Conservation (phyloP, 2,797 vertebrate genomes). For the Psittacula echo region DNA sequence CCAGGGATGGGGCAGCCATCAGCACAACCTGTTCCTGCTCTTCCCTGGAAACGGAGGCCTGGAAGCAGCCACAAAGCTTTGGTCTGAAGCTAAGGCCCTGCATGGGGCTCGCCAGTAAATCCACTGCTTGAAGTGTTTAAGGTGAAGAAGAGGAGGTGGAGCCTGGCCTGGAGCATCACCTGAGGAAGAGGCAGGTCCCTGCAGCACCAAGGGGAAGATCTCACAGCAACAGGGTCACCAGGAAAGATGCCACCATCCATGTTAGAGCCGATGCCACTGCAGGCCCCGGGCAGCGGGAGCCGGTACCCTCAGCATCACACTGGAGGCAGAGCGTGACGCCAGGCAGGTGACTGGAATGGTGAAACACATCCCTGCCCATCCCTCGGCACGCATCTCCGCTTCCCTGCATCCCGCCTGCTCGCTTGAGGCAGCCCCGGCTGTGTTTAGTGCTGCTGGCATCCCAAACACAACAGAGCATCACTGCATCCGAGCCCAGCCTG, state of each 20-base stretch:
- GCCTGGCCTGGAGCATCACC: not conserved
- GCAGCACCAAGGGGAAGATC: not conserved
- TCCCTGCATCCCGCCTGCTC: not conserved
- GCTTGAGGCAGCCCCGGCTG: not conserved
- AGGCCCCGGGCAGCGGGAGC: rapidly evolving
- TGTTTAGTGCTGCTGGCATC: not conserved
- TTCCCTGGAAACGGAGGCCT: not conserved
- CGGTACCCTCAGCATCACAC: not conserved
- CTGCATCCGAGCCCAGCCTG: rapidly evolving
- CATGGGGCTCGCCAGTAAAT: not conserved
- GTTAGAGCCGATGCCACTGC: rapidly evolving
- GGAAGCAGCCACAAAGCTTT: not conserved
- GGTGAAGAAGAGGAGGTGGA: not conserved
- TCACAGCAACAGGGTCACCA: not conserved
- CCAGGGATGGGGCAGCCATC: too few relatives aligned
- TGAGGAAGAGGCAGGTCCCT: not conserved
- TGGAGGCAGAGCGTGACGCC: not conserved
- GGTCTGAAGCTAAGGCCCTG: not conserved
- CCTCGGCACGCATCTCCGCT: rapidly evolving
- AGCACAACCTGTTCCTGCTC: not conserved
- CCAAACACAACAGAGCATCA: not conserved
- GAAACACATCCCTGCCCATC: not conserved
- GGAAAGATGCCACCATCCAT: not conserved
- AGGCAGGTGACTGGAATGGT: constrained; percentile 18
- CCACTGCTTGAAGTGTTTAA: rapidly evolving